Evolutionary conservation across 2,113 vertebrate species (phyloP).

Genomic region (Dromiciops gliroides): DNA sequence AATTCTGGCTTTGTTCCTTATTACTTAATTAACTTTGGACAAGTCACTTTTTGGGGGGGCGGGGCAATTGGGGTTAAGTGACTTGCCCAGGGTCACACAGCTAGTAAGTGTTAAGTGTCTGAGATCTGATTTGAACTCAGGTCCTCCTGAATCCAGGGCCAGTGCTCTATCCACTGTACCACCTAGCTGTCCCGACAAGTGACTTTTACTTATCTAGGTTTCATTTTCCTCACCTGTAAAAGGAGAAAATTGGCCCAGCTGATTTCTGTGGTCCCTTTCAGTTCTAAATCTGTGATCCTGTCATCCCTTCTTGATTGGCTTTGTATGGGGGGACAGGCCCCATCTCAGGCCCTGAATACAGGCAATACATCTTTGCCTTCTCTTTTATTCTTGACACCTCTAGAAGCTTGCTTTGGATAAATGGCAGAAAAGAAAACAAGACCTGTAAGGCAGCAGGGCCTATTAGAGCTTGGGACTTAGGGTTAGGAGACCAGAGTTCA

Average conservation of each 20-base stretch:
- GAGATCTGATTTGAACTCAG: too few species aligned
- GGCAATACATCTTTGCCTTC: not conserved
- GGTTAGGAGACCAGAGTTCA: not conserved
- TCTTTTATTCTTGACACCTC: not conserved
- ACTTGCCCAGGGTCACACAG: too few species aligned
- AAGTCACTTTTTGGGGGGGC: too few species aligned
- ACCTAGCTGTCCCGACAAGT: too few species aligned
- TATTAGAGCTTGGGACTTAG: not conserved
- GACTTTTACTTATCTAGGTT: not conserved
- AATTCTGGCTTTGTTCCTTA: not conserved
- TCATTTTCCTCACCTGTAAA: not conserved
- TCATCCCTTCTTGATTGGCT: not conserved
- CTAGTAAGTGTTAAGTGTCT: too few species aligned
- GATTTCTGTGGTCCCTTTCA: not conserved
- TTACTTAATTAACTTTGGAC: not conserved
- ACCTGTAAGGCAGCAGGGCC: not conserved
- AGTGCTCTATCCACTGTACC: too few species aligned
- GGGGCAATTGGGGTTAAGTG: too few species aligned
- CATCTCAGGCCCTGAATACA: not conserved
- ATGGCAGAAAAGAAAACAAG: not conserved
- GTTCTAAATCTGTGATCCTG: too few species aligned
- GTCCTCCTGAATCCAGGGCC: too few species aligned
- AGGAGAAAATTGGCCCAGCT: not conserved
- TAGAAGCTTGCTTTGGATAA: not conserved
- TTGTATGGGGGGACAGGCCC: not conserved